phyloP scores from a whole-genome alignment of 1,140 invertebrate species.

The Bactericera cockerelli region DNA sequence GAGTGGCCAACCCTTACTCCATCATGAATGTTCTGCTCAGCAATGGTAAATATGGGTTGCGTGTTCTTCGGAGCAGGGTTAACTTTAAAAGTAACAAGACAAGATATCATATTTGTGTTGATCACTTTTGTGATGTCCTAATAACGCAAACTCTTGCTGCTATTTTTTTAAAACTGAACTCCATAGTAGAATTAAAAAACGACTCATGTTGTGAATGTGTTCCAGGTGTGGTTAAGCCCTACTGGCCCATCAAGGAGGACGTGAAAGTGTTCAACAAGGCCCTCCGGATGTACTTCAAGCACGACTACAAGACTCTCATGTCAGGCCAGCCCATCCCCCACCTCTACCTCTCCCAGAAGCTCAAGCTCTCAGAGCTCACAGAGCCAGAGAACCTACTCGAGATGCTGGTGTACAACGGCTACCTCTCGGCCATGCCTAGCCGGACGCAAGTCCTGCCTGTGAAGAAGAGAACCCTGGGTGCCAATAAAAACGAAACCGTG shows the following conservation, averaged over 20 bases:
- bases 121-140: no score
- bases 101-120: no score
- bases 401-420: not conserved
- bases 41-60: not conserved
- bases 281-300: not conserved
- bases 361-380: not conserved
- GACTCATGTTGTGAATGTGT: no score
- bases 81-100: no score
- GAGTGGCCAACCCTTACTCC: not conserved
- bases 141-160: no score
- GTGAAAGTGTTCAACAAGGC: constrained; percentile 4
- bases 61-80: no score
- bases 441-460: not conserved
- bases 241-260: not conserved
- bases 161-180: no score
- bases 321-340: not conserved
- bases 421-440: not conserved
- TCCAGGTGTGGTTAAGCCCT: not conserved
- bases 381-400: constrained; percentile 3
- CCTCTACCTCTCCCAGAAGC: not conserved
- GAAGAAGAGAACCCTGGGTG: not conserved
- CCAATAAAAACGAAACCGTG: not conserved
- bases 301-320: not conserved
- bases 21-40: not conserved
- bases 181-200: no score